phyloP scores from a whole-genome alignment of 2,888 invertebrate genomes.

The Eledona agricola region DNA sequence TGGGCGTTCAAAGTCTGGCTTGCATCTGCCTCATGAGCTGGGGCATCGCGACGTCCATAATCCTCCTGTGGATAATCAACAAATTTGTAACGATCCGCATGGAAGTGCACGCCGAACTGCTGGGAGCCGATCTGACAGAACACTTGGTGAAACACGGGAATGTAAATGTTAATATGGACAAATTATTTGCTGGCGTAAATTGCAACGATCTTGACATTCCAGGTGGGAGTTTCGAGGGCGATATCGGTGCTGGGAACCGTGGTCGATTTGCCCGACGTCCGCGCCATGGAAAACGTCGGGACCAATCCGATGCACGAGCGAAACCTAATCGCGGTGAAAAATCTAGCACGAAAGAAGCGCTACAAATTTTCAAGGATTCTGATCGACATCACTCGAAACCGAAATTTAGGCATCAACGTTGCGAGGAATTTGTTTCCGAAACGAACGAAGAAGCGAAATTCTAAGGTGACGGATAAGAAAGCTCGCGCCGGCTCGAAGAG shows the following conservation, averaged over 20 bases:
- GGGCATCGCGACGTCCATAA: conserved; percentile 77
- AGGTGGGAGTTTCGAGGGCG: conserved; percentile 74
- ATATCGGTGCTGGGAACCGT: conserved; percentile 76
- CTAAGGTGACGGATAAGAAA: conserved; percentile 12
- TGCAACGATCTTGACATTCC: conserved; percentile 36
- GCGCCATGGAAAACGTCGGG: conserved; percentile 65
- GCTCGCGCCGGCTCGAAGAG: not conserved
- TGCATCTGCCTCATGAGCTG: conserved; percentile 76
- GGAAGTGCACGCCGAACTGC: conserved; percentile 83
- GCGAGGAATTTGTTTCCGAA: conserved; percentile 53
- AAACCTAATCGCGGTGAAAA: conserved; percentile 63
- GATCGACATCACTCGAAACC: conserved; percentile 54
- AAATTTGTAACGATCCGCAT: conserved; percentile 84
- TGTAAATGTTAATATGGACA: conserved; percentile 58
- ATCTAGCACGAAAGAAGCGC: conserved; percentile 49
- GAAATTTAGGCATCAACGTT: conserved; percentile 58
- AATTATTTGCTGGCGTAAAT: conserved; percentile 22
- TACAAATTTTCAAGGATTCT: conserved; percentile 56
- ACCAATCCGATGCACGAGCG: conserved; percentile 74
- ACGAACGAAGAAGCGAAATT: conserved; percentile 29
- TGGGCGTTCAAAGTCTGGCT: conserved; percentile 83
- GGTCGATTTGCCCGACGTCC: conserved; percentile 59
- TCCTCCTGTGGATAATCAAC: conserved; percentile 81
- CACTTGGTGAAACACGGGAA: conserved; percentile 80
- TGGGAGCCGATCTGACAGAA: conserved; percentile 90